Conservation (phyloP, 2,113 vertebrate genomes). For the Camelus bactrianus region DNA sequence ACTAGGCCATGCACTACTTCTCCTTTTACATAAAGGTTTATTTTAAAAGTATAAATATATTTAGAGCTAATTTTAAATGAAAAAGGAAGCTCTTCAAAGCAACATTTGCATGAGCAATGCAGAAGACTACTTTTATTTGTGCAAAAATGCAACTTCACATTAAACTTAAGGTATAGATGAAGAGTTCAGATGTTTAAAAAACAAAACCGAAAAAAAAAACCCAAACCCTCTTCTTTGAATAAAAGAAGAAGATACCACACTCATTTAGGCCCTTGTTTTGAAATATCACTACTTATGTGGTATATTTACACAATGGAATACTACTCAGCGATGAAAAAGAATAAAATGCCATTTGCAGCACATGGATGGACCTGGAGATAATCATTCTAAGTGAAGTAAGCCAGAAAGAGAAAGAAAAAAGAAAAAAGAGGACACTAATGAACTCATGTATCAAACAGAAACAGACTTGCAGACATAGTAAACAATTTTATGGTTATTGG, state of each 20-base stretch:
- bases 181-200: background rate
- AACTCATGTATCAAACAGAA: no score
- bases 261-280: conserved; percentile 20
- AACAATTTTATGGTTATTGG: no score
- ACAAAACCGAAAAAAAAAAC: conserved; percentile 35
- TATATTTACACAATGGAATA: no score
- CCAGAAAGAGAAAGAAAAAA: no score
- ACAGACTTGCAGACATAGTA: no score
- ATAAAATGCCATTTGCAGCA: no score
- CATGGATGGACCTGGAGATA: no score
- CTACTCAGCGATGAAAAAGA: no score
- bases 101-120: background rate
- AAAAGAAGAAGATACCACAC: background rate
- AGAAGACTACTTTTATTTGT: conserved; percentile 41
- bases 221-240: background rate
- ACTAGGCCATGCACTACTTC: background rate
- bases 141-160: conserved; percentile 38
- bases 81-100: background rate
- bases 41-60: background rate
- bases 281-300: conserved; percentile 12
- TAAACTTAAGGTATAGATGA: background rate
- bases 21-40: conserved; percentile 29
- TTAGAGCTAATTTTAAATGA: conserved; percentile 32
- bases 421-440: no score
- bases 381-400: no score